Evolutionary conservation across 1,140 invertebrate species (phyloP).

Genomic region (Chelonus insularis): DNA sequence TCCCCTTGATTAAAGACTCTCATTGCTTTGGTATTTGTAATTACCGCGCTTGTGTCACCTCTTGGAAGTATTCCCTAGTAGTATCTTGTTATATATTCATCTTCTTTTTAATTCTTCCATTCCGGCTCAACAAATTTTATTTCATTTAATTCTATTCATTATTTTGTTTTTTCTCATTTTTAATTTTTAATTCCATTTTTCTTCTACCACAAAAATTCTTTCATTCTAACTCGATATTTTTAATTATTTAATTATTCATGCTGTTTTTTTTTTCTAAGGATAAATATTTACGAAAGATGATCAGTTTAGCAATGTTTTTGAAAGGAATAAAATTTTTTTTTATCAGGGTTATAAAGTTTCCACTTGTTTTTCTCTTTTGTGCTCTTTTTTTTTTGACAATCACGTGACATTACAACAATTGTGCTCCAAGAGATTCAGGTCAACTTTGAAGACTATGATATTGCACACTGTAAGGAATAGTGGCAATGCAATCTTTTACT

Average conservation of each 20-base stretch:
- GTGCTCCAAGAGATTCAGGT: conserved; percentile 12
- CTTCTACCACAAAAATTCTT: too few species aligned
- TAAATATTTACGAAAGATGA: not conserved
- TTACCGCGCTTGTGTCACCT: conserved; percentile 22
- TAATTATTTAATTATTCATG: not conserved
- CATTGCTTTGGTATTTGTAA: conserved; percentile 22
- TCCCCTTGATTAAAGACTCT: conserved; percentile 25
- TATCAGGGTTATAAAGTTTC: not conserved
- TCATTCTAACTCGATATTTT: not conserved
- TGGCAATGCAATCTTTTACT: too few species aligned
- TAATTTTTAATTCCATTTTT: not conserved
- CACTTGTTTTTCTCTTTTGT: not conserved
- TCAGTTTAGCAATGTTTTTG: too few species aligned
- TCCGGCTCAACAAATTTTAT: conserved; percentile 9
- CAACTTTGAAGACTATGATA: conserved; percentile 12
- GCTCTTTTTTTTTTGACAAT: not conserved
- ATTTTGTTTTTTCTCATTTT: conserved; percentile 19
- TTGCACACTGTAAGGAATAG: too few species aligned
- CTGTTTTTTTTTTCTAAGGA: not conserved
- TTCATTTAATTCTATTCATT: conserved; percentile 4
- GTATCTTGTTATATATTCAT: not conserved
- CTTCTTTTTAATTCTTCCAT: not conserved
- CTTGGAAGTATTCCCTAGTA: conserved; percentile 3
- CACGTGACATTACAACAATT: conserved; percentile 1
- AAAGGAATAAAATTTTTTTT: too few species aligned